Base-by-base conservation (phyloP, 2,113 vertebrate species). In the Melospiza georgiana region DNA sequence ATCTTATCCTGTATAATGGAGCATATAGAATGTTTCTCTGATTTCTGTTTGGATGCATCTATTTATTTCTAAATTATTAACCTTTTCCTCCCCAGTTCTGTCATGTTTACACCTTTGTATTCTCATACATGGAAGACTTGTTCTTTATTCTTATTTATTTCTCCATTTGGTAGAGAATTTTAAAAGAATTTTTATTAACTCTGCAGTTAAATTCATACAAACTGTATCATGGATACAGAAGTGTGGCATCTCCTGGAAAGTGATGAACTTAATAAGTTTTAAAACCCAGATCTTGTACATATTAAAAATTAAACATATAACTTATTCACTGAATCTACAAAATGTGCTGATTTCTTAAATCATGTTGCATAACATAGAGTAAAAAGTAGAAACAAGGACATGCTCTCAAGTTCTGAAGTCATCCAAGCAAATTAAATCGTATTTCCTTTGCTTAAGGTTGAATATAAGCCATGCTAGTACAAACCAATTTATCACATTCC, bases 221-320 rank as follows among this genome's bases (percentile, higher is more conserved):
- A 75, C 1, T 24, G 3, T 49, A 41, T 81, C 5, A 28, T 19
- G 12, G 30, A 28, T 43, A 76, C 4, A 72, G 43, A 89, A 54
- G 7, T 1, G 12, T 39, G n/a, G 11, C 23, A 16, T 67, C 46
- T 79, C 18, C 46, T 58, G 55, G 17, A 49, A 71, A 91, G 11
- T 11, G 7, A 48, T 55, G 52, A 75, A 39, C 9, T 75, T 55
- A 35, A 43, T 17, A 37, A 1, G 3, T 28, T 92, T 91, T 84
- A 85, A 95, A 87, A 37, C 24, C 3, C 6, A 79, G 22, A 48
- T 39, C 58, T 73, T 68, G n/a, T 69, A 66, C 37, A 18, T 37
- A 80, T 94, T 88, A 95, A 83, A 84, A 90, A 69, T 79, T 76
- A 43, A 94, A 37, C 13, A 41, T 61, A 20, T 78, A 84, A 66